A percentile compares a stretch with the other conserved stretches of the same genome.
Evolutionary conservation across 2,888 invertebrate genomes (phyloP).

Genomic region (Gisinianus flammeolus): DNA sequence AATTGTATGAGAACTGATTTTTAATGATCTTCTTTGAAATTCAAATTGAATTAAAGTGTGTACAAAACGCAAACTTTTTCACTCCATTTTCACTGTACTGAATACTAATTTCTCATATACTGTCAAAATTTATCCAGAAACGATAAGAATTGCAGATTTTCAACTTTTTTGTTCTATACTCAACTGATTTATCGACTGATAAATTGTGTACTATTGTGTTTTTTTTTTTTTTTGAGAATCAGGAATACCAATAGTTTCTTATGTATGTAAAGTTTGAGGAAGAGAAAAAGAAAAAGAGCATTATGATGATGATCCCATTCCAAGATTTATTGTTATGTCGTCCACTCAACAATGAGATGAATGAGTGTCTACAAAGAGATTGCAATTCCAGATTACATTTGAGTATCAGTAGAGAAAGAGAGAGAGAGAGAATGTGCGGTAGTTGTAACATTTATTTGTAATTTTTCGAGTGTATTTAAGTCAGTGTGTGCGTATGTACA

Average conservation of each 20-base stretch:
- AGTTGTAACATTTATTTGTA: neutral
- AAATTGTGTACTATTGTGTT: neutral
- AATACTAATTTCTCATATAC: too few relatives aligned
- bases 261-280: too few relatives aligned
- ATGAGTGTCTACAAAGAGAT: neutral
- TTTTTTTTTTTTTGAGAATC: neutral
- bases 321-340: conserved; percentile 10
- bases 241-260: too few relatives aligned
- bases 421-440: neutral
- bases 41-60: too few relatives aligned
- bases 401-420: neutral
- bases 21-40: neutral
- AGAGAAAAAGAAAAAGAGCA: neutral
- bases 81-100: too few relatives aligned
- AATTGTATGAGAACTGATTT: too few relatives aligned
- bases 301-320: neutral
- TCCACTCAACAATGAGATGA: neutral
- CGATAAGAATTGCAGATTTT: too few relatives aligned
- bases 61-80: too few relatives aligned
- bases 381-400: neutral
- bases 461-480: neutral
- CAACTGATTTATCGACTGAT: too few relatives aligned
- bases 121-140: too few relatives aligned
- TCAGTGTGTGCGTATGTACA: neutral
- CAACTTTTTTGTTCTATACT: too few relatives aligned